Conservation (phyloP, 2,888 invertebrate genomes). For the Phengaris alcon region DNA sequence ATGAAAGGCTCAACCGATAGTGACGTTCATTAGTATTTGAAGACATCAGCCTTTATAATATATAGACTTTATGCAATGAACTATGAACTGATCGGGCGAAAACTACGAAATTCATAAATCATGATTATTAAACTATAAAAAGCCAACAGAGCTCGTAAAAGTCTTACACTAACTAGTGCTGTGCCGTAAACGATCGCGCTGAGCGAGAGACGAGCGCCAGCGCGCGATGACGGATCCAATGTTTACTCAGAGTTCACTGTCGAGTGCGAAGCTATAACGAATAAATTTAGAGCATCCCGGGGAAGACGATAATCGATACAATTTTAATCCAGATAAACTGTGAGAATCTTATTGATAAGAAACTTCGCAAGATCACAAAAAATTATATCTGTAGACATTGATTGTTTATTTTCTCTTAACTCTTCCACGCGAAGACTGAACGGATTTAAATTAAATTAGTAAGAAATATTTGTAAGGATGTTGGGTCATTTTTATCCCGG, state of each 20-base stretch:
- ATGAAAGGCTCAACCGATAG: not conserved
- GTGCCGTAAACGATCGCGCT: slow-evolving; percentile 47
- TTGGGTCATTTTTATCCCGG: no score
- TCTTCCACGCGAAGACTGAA: no score
- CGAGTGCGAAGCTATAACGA: slow-evolving; percentile 67
- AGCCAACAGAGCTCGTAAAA: slow-evolving; percentile 61
- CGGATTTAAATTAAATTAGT: no score
- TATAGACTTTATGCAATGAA: not conserved
- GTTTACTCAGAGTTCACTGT: slow-evolving; percentile 77
- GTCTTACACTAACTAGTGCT: slow-evolving; percentile 51
- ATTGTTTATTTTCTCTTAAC: no score
- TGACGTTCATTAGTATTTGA: not conserved
- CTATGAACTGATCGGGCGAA: slow-evolving; percentile 24
- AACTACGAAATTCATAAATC: slow-evolving; percentile 2
- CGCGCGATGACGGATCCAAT: slow-evolving; percentile 66
- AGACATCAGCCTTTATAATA: not conserved
- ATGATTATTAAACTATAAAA: slow-evolving; percentile 49
- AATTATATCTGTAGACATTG: no score
- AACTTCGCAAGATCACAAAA: not conserved
- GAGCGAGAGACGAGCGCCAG: slow-evolving; percentile 68
- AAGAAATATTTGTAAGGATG: no score
- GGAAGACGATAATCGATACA: slow-evolving; percentile 50
- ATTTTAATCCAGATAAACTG: not conserved
- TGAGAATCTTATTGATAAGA: not conserved
- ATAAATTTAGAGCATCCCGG: slow-evolving; percentile 67